Evolutionary conservation across 2,888 invertebrate genomes (phyloP).

Genomic region (Ophion costatus): DNA sequence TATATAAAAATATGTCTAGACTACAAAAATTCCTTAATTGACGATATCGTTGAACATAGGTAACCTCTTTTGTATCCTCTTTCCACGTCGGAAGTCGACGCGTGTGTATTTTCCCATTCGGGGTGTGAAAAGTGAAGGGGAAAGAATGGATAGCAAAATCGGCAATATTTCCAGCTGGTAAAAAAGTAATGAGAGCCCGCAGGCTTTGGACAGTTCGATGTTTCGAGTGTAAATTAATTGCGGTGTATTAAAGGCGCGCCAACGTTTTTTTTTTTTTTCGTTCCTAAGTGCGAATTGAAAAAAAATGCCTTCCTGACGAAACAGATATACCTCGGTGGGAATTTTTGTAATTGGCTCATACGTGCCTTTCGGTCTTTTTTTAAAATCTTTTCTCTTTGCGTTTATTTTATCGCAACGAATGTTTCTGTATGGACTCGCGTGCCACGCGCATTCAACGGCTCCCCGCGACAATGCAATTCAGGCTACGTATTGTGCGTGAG

Average conservation of each 20-base stretch:
- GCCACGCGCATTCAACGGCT: constrained; percentile 32
- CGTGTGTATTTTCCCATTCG: not conserved
- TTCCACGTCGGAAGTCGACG: not conserved
- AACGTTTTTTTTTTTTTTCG: not conserved
- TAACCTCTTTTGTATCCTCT: not conserved
- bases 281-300: not conserved
- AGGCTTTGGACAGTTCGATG: not conserved
- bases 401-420: constrained; percentile 16
- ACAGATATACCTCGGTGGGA: not conserved
- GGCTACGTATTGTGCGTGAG: constrained; percentile 47
- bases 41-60: not conserved
- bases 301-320: not conserved
- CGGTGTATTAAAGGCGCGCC: not conserved
- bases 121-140: not conserved
- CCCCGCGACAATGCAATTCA: constrained; percentile 50
- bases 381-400: not conserved
- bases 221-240: not conserved
- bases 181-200: not conserved
- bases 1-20: too few species aligned
- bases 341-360: not conserved
- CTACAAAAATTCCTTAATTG: not conserved
- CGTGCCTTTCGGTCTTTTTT: not conserved
- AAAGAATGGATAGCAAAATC: not conserved
- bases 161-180: not conserved
- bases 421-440: constrained; percentile 33